Evolutionary conservation across 2,888 invertebrate genomes (phyloP).

Genomic region (Dendrolimus houi): DNA sequence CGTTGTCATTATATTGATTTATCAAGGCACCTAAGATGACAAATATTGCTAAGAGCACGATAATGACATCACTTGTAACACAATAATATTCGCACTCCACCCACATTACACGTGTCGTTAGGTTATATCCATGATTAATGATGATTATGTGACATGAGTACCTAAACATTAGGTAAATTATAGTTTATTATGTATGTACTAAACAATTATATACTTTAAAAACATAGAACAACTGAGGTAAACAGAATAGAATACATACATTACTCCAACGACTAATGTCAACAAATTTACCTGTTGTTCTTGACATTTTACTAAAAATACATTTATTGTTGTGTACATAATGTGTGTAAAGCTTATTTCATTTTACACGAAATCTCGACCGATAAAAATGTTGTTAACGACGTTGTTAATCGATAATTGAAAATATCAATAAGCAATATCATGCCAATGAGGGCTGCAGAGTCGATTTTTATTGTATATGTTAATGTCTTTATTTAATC

Average conservation of each 20-base stretch:
- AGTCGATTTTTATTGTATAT: too few relatives aligned
- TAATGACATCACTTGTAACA: slow-evolving; percentile 62
- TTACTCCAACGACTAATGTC: too few relatives aligned
- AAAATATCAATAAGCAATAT: too few relatives aligned
- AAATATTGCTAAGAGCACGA: slow-evolving; percentile 42
- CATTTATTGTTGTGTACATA: too few relatives aligned
- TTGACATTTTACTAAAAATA: background rate
- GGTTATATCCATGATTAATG: slow-evolving; percentile 25
- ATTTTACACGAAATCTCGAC: too few relatives aligned
- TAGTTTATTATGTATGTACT: background rate
- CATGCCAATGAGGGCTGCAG: too few relatives aligned
- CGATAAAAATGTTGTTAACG: too few relatives aligned
- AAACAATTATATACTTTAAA: background rate
- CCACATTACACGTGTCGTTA: slow-evolving; percentile 58
- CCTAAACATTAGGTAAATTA: background rate
- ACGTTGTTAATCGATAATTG: too few relatives aligned
- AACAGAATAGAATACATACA: too few relatives aligned
- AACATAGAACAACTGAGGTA: too few relatives aligned
- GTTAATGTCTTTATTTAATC: too few relatives aligned
- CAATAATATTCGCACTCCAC: slow-evolving; percentile 50
- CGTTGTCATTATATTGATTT: background rate
- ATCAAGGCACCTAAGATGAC: slow-evolving; percentile 31
- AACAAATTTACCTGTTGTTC: background rate
- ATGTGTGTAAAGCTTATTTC: too few relatives aligned
- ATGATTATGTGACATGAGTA: slow-evolving; percentile 5